These are phyloP conservation scores for Microctonus brassicae DNA, from an alignment of 2,888 invertebrate genomes.

Conservation along the genomic window DNA sequence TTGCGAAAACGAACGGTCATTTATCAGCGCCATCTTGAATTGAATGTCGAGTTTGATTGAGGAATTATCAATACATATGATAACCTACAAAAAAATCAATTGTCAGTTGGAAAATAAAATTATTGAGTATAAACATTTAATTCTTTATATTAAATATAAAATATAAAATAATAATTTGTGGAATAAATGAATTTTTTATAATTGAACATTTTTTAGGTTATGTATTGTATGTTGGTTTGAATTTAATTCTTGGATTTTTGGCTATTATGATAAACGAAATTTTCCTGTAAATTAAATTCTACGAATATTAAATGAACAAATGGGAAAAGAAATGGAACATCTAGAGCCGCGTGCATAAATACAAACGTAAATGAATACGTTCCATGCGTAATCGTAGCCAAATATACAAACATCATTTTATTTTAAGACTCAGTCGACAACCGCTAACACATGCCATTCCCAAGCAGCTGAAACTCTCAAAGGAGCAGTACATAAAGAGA, in stretches of 20 bases:
- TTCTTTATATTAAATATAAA: too few species aligned
- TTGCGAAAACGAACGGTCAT: not conserved
- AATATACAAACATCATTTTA: constrained; percentile 12
- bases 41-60: not conserved
- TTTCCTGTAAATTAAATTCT: not conserved
- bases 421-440: constrained; percentile 9
- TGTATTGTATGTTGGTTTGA: too few species aligned
- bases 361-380: constrained; percentile 19
- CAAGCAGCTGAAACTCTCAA: not conserved
- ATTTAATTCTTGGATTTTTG: too few species aligned
- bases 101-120: too few species aligned
- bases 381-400: constrained; percentile 9
- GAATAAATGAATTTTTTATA: too few species aligned
- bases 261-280: not conserved
- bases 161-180: too few species aligned
- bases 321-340: constrained; percentile 14
- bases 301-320: constrained; percentile 3
- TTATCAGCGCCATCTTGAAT: constrained; percentile 6
- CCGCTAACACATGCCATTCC: constrained; percentile 4
- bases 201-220: too few species aligned
- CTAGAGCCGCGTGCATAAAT: constrained; percentile 14
- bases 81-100: too few species aligned
- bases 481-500: not conserved
- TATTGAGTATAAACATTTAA: too few species aligned
- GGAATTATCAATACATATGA: too few species aligned